Evolutionary conservation across 2,888 invertebrate species (phyloP), one percentile per base, ranked within the genome.

Genomic region (Pseudanteris insignis): DNA sequence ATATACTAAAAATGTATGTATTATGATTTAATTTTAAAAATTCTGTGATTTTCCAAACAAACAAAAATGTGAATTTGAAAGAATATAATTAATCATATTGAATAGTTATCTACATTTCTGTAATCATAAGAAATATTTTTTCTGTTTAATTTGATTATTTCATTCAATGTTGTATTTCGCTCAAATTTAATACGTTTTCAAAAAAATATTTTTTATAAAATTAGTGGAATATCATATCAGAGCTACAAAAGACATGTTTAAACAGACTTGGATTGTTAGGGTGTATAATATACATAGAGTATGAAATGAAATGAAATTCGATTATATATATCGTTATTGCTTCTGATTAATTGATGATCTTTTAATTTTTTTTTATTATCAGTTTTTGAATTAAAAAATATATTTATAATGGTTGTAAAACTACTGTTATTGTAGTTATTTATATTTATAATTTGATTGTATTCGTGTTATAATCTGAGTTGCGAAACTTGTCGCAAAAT

Each of bases 241-340:
- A n/a, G n/a, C n/a, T n/a, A n/a, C n/a, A n/a, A 21, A 10, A 43
- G 57, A 58, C 57, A 50, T 58, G 57, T 58, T 58, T 58, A 50
- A 50, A 50, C 50, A 44, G 57, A 58, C 57, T 58, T 58, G 57
- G 38, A 58, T 58, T 44, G 36, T 48, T 58, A 41, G 43, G 57
- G 48, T 58, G 43, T 48, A 58, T 33, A 43, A 36, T 41, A 55
- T 43, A 33, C 50, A 38, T 43, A 58, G 41, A 38, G 11, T 48
- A 48, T 38, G 30, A 58, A 43, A 32, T 48, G 24, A 44, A 48
- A 43, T 43, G 5, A 38, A 38, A 32, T 40, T 43, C 30, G 26
- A 36, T 44, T 13, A 18, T 44, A 28, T 44, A 44, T 9, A 28
- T 44, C 38, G 28, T 37, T 58, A 11, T 25, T 33, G 33, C 33